Evolutionary conservation across 2,113 vertebrate genomes (phyloP).

Genomic region (Chloropsis cyanopogon): DNA sequence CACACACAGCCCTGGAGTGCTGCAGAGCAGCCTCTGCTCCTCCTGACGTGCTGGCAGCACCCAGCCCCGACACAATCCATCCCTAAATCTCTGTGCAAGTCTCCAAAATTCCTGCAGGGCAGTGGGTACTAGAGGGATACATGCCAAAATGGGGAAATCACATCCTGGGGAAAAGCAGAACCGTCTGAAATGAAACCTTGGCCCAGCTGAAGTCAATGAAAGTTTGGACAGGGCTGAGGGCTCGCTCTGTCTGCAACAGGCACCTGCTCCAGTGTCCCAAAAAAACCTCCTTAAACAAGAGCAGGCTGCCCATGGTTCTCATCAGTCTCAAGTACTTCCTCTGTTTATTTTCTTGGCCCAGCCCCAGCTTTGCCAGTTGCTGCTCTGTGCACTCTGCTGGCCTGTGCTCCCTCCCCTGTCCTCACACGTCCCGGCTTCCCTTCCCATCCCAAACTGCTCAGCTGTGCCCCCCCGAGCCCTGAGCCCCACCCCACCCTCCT

Average conservation of each 20-base stretch:
- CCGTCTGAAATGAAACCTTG: neutral
- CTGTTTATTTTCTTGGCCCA: slow-evolving; percentile 42
- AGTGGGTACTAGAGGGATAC: neutral
- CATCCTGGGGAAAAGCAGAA: neutral
- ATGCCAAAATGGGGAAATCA: neutral
- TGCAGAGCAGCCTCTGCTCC: neutral
- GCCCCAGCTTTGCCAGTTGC: slow-evolving; percentile 33
- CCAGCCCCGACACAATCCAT: accelerated
- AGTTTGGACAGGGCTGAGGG: neutral
- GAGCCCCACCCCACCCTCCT: neutral
- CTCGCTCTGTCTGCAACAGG: neutral
- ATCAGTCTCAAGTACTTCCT: slow-evolving; percentile 24
- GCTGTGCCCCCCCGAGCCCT: neutral
- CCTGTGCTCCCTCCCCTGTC: neutral
- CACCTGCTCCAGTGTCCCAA: neutral
- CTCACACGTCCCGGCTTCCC: neutral
- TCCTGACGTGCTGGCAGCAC: neutral
- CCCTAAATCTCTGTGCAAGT: neutral
- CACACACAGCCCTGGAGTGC: neutral
- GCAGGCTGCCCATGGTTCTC: slow-evolving; percentile 27
- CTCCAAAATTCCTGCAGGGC: neutral
- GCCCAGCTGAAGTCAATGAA: neutral
- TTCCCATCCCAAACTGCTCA: neutral
- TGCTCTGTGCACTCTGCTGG: neutral
- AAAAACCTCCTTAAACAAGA: slow-evolving; percentile 16